Evolutionary conservation across 2,113 vertebrate species (phyloP).

Genomic region (Leucoraja erinaceus): DNA sequence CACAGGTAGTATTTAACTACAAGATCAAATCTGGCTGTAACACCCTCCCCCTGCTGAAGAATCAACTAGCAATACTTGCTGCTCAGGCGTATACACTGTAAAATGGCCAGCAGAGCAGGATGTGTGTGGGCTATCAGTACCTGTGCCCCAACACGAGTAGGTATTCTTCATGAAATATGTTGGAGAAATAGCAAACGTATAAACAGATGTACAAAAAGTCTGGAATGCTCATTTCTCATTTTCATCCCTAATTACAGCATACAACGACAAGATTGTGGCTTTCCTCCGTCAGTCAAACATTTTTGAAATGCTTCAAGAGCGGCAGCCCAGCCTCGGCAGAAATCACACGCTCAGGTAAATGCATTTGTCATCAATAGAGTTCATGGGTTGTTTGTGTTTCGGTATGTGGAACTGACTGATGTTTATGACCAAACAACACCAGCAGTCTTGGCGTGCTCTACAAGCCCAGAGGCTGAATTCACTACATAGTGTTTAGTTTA

Average conservation of each 20-base stretch:
- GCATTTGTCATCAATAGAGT: not conserved
- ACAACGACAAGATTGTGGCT: slow-evolving; percentile 97
- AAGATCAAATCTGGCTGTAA: not conserved
- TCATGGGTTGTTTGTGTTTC: not conserved
- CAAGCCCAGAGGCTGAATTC: not conserved
- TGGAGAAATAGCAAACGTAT: not conserved
- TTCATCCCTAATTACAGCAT: slow-evolving; percentile 62
- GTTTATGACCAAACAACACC: not conserved
- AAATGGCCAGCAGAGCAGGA: not conserved
- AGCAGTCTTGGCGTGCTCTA: not conserved
- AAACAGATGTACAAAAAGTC: not conserved
- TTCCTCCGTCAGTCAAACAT: slow-evolving; percentile 94
- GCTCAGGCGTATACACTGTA: not conserved
- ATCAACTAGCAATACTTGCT: not conserved
- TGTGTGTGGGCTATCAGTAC: not conserved
- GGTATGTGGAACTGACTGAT: not conserved
- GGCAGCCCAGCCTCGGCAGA: slow-evolving; percentile 83
- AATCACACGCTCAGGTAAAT: slow-evolving; percentile 85
- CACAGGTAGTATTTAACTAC: too few relatives aligned
- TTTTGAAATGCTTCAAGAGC: slow-evolving; percentile 92
- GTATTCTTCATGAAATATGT: not conserved
- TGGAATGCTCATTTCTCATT: slow-evolving; percentile 8
- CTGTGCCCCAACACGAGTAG: not conserved
- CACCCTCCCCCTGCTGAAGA: not conserved
- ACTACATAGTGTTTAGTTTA: not conserved